Evolutionary conservation across 2,888 invertebrate species (phyloP), one percentile per base, ranked within the genome.

Genomic region (Drosophila meridiana): DNA sequence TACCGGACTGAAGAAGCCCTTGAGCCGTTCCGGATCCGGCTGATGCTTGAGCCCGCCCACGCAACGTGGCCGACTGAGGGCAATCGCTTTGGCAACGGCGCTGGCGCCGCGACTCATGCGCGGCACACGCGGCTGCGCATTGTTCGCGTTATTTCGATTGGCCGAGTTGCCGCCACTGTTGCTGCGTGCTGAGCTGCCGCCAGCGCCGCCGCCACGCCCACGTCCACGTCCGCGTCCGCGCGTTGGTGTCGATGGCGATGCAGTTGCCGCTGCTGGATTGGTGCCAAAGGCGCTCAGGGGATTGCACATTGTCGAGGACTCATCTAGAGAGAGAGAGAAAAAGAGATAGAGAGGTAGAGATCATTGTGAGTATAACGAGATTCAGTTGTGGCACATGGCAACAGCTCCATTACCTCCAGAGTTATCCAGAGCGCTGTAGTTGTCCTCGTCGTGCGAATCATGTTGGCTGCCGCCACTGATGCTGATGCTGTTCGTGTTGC

Each of bases 1-100:
- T 83, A 93, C 93, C 87, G 93, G 92, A 85, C 92, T 92, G 50
- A 92, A 92, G 14, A 91, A 83, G 43, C 92, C 92, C 69, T 92
- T 92, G 13, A 91, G 83, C 2, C 91, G 86, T 45, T 92, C 90
- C 4, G 92, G 92, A 73, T 93, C 93, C 2, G 93, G 92, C 30
- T 91, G 92, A 72, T 92, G 92, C 61, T 92, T 92, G 0, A 93
- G 82, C 2, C 92, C 92, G 30, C 93, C 92, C n/a, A 93, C 90
- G 70, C 92, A 91, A 32, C 92, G 90, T 26, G 92, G 92, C 6
- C 93, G 78, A 68, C 81, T 91, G 76, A 91, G 80, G 30, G 91
- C 89, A 52, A 92, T 92, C 40, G 90, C 87, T 67, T 91, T 90
- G 56, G 91, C 89, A 11, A 92, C 87, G 73, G 93, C 87, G 83